A percentile compares a stretch with the other conserved stretches of the same genome.
These are phyloP conservation scores for Battus philenor DNA, from an alignment of 1,140 invertebrate species.

Conservation along the genomic window DNA sequence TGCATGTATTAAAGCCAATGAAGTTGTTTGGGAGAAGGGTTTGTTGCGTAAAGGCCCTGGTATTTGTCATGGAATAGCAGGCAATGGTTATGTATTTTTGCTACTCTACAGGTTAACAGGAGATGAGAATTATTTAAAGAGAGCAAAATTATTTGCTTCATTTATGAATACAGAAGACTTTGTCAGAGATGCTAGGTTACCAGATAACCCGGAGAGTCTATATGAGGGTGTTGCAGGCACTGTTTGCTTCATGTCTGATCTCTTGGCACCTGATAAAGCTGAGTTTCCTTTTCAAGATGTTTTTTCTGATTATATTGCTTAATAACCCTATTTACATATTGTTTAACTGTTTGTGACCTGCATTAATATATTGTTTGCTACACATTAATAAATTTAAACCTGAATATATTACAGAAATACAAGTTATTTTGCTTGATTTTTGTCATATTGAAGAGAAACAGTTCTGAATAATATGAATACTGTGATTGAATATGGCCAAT, in stretches of 20 bases:
- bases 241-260: slow-evolving; percentile 87
- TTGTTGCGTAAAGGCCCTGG: slow-evolving; percentile 88
- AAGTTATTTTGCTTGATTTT: not conserved
- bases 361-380: not conserved
- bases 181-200: slow-evolving; percentile 80
- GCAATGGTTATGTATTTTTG: slow-evolving; percentile 90
- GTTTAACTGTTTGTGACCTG: not conserved
- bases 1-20: slow-evolving; percentile 81
- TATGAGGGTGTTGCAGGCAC: slow-evolving; percentile 93
- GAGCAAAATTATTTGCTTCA: slow-evolving; percentile 86
- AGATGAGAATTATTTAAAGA: slow-evolving; percentile 82
- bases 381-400: not conserved
- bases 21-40: slow-evolving; percentile 88
- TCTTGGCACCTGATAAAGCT: slow-evolving; percentile 83
- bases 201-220: slow-evolving; percentile 88
- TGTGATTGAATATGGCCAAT: too few species aligned
- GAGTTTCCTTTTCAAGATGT: slow-evolving; percentile 92
- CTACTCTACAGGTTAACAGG: slow-evolving; percentile 86
- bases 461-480: too few species aligned
- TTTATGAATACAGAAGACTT: slow-evolving; percentile 85
- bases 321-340: too few species aligned
- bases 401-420: not conserved
- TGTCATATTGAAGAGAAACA: not conserved
- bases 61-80: slow-evolving; percentile 91
- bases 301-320: slow-evolving; percentile 64